Evolutionary conservation across 2,113 vertebrate species (phyloP), one percentile per base, ranked within the genome.

Genomic region (Ornithorhynchus anatinus): DNA sequence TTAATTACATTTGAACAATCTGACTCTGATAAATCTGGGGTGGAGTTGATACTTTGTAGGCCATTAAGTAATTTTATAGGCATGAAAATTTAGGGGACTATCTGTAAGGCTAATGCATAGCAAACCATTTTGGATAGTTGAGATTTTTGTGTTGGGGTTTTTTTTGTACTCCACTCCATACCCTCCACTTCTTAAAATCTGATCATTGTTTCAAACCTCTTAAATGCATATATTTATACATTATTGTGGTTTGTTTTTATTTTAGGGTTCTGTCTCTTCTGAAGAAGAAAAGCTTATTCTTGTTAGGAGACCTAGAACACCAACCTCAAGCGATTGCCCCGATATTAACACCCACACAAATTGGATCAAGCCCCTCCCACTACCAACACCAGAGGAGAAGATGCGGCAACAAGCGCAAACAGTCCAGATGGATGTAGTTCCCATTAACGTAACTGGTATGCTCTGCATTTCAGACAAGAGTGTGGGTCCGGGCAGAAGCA

Each of bases 381-480:
- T 99, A 79, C 98, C 97, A 54, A 99, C 98, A 0, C 98, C 98
- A 8, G 97, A 99, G 81, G 96, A 99, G 93, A 97, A 95, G 89
- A 99, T 99, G 95, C 93, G 97, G 51, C 96, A 91, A 64, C 94
- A 94, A 35, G 97, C 98, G 2, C 91, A 96, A 72, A 91, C 96
- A 1, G 93, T 99, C 84, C 95, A 95, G 59, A 95, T 96, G 9
- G 96, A 96, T 72, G 94, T 99, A 60, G 89, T 99, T 62, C 93
- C 98, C 43, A 99, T 99, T 88, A 97, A 99, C 74, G 91, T 99
- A 85, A 96, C 98, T 76, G 98, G 98, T 98, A 94, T 20, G 82
- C 84, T 81, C 75, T 76, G 69, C 25, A 70, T 27, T 86, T 74
- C 69, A 64, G 17, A 69, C 29, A 31, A 69, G 13, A 11, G 3